Percentiles rank a stretch among this genome's conserved stretches.
These are phyloP conservation scores for Acronicta aceris DNA, from an alignment of 2,888 invertebrate species.

Conservation along the genomic window DNA sequence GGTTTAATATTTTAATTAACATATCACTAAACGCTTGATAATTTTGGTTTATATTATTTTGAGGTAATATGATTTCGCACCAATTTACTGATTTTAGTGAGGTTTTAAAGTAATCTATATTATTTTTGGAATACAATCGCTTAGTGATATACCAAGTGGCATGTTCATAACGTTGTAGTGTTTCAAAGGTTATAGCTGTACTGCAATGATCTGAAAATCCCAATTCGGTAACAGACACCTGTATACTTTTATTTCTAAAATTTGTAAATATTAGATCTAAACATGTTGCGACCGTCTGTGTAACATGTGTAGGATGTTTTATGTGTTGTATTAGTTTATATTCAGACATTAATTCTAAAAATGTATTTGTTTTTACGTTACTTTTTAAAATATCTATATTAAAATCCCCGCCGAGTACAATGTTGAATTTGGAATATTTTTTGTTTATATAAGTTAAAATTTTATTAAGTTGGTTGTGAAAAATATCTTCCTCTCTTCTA, in stretches of 20 bases:
- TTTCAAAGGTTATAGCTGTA: not conserved
- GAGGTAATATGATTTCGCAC: not conserved
- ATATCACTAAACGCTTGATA: slow-evolving; percentile 5
- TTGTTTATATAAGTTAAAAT: slow-evolving; percentile 2
- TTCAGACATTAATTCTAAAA: slow-evolving; percentile 1
- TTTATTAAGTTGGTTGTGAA: not conserved
- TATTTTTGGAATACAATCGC: not conserved
- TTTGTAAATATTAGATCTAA: slow-evolving; percentile 10
- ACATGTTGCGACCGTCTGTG: slow-evolving; percentile 2
- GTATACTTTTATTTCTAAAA: not conserved
- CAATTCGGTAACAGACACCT: not conserved
- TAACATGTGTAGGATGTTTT: slow-evolving; percentile 6
- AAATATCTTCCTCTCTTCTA: slow-evolving; percentile 8
- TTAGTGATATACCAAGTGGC: not conserved
- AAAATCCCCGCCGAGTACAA: not conserved
- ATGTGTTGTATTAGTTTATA: slow-evolving; percentile 3
- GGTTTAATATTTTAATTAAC: slow-evolving; percentile 2
- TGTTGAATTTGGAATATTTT: slow-evolving; percentile 3
- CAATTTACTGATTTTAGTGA: not conserved
- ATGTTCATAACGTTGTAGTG: not conserved
- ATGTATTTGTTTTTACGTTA: too few species aligned
- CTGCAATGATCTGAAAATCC: slow-evolving; percentile 5
- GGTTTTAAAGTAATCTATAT: not conserved
- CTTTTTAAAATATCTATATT: too few species aligned
- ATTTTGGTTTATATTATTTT: slow-evolving; percentile 2